These are phyloP conservation scores for Ferrisia virgata DNA, from an alignment of 2,888 invertebrate species.

Conservation along the genomic window DNA sequence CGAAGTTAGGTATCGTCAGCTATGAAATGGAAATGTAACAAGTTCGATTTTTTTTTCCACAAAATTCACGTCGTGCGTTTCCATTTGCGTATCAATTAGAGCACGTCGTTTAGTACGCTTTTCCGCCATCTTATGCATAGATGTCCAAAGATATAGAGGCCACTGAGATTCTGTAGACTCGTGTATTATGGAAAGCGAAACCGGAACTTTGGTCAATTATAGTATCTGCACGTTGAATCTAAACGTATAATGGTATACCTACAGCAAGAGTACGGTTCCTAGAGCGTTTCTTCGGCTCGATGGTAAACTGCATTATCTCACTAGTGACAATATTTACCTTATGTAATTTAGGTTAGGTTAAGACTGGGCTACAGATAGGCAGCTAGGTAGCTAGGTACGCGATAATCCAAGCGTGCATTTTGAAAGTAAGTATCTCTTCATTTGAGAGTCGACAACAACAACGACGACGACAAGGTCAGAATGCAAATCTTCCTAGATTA, in stretches of 20 bases:
- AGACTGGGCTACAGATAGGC: too few species aligned
- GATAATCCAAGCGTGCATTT: slow-evolving; percentile 8
- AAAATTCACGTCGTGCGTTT: not conserved
- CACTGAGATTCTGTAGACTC: not conserved
- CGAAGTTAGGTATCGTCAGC: not conserved
- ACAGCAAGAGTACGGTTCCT: too few species aligned
- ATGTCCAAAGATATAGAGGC: not conserved
- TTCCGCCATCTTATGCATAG: not conserved
- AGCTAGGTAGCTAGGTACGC: too few species aligned
- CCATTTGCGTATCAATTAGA: slow-evolving; percentile 22
- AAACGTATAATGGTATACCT: too few species aligned
- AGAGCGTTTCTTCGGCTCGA: not conserved
- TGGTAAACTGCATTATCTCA: not conserved
- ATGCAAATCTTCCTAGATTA: not conserved
- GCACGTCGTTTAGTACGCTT: slow-evolving; percentile 12
- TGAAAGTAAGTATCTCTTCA: not conserved
- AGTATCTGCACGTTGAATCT: too few species aligned
- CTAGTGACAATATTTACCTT: not conserved
- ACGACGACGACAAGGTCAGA: slow-evolving; percentile 1
- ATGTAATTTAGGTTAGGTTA: slow-evolving; percentile 6
- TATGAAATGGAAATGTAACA: not conserved
- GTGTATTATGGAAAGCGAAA: slow-evolving; percentile 6
- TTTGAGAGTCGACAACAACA: too few species aligned
- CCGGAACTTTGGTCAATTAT: slow-evolving; percentile 18
- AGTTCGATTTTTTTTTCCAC: not conserved